A percentile compares a stretch with the other conserved stretches of the same genome.
phyloP scores from a whole-genome alignment of 92 coral and sea anemone species.

The Meandrina meandrites region DNA sequence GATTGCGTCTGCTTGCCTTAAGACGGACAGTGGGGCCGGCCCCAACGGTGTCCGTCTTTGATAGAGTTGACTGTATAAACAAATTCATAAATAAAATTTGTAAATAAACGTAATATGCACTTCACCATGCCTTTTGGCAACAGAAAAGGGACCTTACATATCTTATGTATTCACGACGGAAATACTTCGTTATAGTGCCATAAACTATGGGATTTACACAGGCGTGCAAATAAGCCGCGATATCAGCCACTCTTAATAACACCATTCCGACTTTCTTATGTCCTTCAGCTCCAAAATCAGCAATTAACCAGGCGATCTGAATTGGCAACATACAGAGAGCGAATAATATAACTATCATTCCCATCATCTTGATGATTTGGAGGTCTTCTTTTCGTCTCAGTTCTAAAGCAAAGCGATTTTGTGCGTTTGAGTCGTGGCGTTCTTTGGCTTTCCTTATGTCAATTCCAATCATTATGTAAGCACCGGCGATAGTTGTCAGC shows the following conservation, averaged over 20 bases:
- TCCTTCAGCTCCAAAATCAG: constrained; percentile 49
- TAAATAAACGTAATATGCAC: too few species aligned
- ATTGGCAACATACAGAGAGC: constrained; percentile 66
- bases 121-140: background rate
- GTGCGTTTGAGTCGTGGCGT: constrained; percentile 27
- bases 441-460: constrained; percentile 53
- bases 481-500: constrained; percentile 60
- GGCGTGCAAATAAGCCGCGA: constrained; percentile 63
- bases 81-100: too few species aligned
- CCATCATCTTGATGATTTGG: constrained; percentile 63
- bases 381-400: constrained; percentile 56
- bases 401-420: constrained; percentile 35
- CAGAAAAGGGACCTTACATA: constrained; percentile 22
- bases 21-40: too few species aligned
- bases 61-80: too few species aligned
- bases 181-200: constrained; percentile 59
- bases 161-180: constrained; percentile 53
- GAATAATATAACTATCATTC: constrained; percentile 54
- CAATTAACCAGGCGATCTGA: constrained; percentile 62
- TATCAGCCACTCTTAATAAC: constrained; percentile 54
- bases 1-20: too few species aligned
- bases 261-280: constrained; percentile 29
- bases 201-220: constrained; percentile 65
- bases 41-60: too few species aligned
- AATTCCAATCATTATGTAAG: constrained; percentile 64